Conservation (phyloP, 2,113 vertebrate genomes). For the Siphamia tubifer region DNA sequence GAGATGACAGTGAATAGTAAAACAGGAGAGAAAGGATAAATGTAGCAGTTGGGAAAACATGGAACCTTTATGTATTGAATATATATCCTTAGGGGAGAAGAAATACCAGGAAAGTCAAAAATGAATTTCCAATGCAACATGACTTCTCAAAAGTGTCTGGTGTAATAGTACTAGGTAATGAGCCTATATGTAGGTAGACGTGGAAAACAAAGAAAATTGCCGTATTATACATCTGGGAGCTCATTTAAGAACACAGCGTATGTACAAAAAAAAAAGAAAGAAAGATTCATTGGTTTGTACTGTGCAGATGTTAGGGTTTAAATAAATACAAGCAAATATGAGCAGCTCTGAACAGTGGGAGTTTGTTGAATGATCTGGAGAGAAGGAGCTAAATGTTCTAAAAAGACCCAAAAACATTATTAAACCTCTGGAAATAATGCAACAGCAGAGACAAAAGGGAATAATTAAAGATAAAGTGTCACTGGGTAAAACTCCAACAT, state of each 20-base stretch:
- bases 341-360: neutral
- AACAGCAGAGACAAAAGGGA: neutral
- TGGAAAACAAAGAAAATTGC: neutral
- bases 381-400: neutral
- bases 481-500: too few species aligned
- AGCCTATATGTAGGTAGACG: constrained; percentile 4
- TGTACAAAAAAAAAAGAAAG: neutral
- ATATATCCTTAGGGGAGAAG: constrained; percentile 28
- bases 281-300: neutral
- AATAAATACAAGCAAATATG: neutral
- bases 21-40: constrained; percentile 31
- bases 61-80: constrained; percentile 31
- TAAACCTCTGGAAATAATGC: neutral
- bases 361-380: neutral
- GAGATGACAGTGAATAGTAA: constrained; percentile 58
- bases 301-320: neutral
- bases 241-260: constrained; percentile 7
- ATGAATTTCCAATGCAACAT: constrained; percentile 27
- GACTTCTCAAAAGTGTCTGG: constrained; percentile 10
- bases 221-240: constrained; percentile 12
- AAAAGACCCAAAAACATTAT: neutral
- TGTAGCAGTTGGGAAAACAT: constrained; percentile 49
- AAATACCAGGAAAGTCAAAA: constrained; percentile 22
- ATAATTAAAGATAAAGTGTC: too few species aligned
- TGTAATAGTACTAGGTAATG: constrained; percentile 21